phyloP scores from a whole-genome alignment of 2,113 vertebrate species.

The Ammospiza nelsoni region DNA sequence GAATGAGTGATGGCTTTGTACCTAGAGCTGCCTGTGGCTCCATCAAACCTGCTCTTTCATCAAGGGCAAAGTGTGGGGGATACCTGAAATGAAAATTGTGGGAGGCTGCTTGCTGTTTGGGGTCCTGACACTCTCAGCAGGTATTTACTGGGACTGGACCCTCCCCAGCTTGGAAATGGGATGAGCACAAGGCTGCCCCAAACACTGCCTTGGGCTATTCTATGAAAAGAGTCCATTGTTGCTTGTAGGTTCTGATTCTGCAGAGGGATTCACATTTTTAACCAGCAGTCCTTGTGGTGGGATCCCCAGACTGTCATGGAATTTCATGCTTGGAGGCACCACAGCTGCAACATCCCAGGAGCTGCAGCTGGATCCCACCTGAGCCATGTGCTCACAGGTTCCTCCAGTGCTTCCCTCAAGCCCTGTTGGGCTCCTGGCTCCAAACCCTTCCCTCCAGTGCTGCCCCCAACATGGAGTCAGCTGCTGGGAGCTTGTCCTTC shows the following conservation, averaged over 20 bases:
- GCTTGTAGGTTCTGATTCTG: background rate
- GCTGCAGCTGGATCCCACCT: background rate
- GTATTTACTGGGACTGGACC: background rate
- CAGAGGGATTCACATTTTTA: fast-evolving
- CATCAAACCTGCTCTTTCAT: background rate
- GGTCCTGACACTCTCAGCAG: background rate
- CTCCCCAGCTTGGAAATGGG: background rate
- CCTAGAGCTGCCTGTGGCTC: background rate
- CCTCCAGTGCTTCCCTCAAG: background rate
- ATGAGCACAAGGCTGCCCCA: background rate
- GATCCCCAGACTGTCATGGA: background rate
- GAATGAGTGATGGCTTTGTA: background rate
- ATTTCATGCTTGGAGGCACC: background rate
- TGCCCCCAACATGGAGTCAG: too few relatives aligned
- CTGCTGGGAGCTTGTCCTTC: background rate
- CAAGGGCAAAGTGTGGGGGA: background rate
- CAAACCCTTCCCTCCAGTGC: background rate
- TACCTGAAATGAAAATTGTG: fast-evolving
- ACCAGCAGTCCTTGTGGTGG: background rate
- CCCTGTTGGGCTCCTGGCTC: background rate
- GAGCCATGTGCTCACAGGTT: background rate
- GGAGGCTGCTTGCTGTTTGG: background rate
- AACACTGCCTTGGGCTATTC: background rate
- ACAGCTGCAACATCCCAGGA: background rate
- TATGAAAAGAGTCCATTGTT: fast-evolving